Evolutionary conservation across 2,113 vertebrate species (phyloP).

Genomic region (Entomyzon cyanotis): DNA sequence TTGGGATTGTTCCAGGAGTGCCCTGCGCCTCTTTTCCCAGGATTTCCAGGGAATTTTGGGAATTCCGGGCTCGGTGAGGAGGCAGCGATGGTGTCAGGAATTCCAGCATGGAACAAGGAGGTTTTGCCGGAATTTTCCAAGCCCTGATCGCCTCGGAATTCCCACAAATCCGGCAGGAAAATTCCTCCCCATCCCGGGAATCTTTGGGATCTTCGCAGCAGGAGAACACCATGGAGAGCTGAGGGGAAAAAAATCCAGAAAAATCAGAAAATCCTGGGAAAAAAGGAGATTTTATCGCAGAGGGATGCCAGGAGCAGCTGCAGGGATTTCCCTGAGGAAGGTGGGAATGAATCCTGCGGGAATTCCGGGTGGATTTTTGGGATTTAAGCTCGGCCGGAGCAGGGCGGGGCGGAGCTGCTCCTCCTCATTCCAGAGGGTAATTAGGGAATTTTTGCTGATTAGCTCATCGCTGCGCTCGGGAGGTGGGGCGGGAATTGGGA

Average conservation of each 20-base stretch:
- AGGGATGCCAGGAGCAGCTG: slow-evolving; percentile 45
- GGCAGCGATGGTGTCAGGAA: neutral
- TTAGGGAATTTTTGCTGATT: too few relatives aligned
- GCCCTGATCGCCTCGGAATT: neutral
- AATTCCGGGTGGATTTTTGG: too few relatives aligned
- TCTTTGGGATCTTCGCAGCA: neutral
- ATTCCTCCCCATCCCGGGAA: neutral
- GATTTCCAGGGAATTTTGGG: neutral
- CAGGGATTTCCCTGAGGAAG: neutral
- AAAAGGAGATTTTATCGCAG: neutral
- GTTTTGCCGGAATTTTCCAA: neutral
- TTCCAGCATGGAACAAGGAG: neutral
- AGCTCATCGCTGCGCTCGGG: too few relatives aligned
- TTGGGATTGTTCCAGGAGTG: neutral
- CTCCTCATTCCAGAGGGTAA: too few relatives aligned
- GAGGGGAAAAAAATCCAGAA: neutral
- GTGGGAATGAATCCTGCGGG: too few relatives aligned
- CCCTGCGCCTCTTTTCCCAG: neutral
- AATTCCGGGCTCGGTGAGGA: neutral
- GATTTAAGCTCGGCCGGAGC: too few relatives aligned
- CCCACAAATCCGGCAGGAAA: neutral
- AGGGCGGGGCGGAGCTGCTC: too few relatives aligned
- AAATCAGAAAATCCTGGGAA: neutral
- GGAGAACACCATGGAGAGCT: neutral
- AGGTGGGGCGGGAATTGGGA: too few relatives aligned